Evolutionary conservation across 2,888 invertebrate genomes (phyloP), one percentile per base, ranked within the genome.

Genomic region (Mesorhabditis spiculigera): DNA sequence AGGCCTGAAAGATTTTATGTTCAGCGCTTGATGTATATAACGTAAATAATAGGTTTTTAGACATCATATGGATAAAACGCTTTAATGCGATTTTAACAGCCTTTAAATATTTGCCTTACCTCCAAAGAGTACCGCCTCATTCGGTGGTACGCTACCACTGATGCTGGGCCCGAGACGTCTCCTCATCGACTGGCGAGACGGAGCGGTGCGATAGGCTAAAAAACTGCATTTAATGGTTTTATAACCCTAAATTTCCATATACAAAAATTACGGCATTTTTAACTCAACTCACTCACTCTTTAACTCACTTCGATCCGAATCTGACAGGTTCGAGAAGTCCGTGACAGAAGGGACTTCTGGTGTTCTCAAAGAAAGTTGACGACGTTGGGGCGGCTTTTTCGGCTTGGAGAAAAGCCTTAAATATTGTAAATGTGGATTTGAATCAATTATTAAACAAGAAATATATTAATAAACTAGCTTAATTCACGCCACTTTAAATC

Each of bases 1-100:
- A 76, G 69, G 5, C 76, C 76, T 75, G 63, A 66, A 74, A 64
- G 28, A 4, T 4, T 67, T 3, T 50, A 4, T 28, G 28, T 28
- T 28, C 28, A 28, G 28, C 28, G 28, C 28, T 28, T 28, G 1
- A 28, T 28, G 28, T 28, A 28, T n/a, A n/a, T 50, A 50, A 50
- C 3, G 10, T 50, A 50, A 50, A 1, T 50, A 50, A 2, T 10
- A 2, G n/a, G 58, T 13, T 50, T 13, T 50, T 50, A n/a, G 8
- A 3, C 8, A 50, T 50, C 58, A 1, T 2, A 50, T 13, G n/a
- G n/a, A 50, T n/a, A n/a, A 50, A 50, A 13, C 3, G 58, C n/a
- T 13, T n/a, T 13, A 50, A 50, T n/a, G 2, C n/a, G 8, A 13
- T 50, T 2, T 50, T n/a, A n/a, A n/a, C n/a, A n/a, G n/a, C n/a